Evolutionary conservation across 2,113 vertebrate species (phyloP).

Genomic region (Sclerurus mexicanus): DNA sequence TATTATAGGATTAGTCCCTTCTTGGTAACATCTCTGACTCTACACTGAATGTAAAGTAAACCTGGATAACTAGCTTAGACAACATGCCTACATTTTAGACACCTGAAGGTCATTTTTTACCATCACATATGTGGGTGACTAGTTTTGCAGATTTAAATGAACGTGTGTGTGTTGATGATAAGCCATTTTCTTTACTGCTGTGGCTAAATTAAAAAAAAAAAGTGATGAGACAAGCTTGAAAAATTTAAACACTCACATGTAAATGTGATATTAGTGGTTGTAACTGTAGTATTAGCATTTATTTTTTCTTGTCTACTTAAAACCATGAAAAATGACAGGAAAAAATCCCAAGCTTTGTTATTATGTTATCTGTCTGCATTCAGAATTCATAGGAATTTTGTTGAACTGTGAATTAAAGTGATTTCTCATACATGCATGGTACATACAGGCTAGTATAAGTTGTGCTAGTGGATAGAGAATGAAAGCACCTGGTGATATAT

Average conservation of each 20-base stretch:
- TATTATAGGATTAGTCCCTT: not conserved
- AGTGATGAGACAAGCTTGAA: not conserved
- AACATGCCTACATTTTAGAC: not conserved
- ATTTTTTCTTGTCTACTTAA: not conserved
- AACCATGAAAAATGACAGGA: not conserved
- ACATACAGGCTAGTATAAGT: not conserved
- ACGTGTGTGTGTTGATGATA: not conserved
- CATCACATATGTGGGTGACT: accelerated
- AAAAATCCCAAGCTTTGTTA: not conserved
- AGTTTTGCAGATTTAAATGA: not conserved
- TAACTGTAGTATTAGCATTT: not conserved
- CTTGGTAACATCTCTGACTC: not conserved
- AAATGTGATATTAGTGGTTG: not conserved
- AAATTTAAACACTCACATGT: not conserved
- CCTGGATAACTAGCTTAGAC: not conserved
- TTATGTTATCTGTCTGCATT: not conserved
- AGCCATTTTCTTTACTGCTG: not conserved
- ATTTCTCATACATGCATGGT: not conserved
- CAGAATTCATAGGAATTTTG: not conserved
- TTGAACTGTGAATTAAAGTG: not conserved
- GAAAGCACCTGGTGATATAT: not conserved
- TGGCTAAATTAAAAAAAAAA: not conserved
- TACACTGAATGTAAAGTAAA: not conserved
- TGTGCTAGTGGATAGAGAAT: not conserved
- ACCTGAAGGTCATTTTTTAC: not conserved